A percentile compares a stretch with the other conserved stretches of the same genome.
Conservation (phyloP, 2,113 vertebrate genomes). For the Camelus dromedarius region DNA sequence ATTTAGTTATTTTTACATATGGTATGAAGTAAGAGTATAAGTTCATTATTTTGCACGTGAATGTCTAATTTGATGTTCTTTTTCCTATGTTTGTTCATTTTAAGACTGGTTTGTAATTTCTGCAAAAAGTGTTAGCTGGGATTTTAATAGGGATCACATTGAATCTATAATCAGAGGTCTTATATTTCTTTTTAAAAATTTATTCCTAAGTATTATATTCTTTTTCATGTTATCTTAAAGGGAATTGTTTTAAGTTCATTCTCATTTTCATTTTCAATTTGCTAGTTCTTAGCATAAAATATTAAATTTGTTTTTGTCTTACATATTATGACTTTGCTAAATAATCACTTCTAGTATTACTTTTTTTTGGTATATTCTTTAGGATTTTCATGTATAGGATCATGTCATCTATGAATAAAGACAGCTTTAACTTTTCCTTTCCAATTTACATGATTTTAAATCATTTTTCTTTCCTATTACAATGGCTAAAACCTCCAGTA, state of each 20-base stretch:
- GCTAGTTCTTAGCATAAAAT: background rate
- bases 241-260: background rate
- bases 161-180: background rate
- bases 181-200: background rate
- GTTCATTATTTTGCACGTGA: slow-evolving; percentile 3
- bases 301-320: background rate
- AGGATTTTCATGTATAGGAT: background rate
- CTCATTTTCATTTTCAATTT: background rate
- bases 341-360: background rate
- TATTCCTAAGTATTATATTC: background rate
- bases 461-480: background rate
- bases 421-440: background rate
- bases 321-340: background rate
- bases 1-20: background rate
- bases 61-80: slow-evolving; percentile 10
- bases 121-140: background rate
- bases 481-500: background rate
- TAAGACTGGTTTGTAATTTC: slow-evolving; percentile 1
- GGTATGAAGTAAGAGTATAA: background rate
- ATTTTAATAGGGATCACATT: slow-evolving; percentile 34
- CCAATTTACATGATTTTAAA: background rate
- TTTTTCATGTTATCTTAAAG: background rate
- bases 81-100: slow-evolving; percentile 20
- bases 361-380: background rate
- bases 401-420: background rate